phyloP scores from a whole-genome alignment of 2,888 invertebrate species.

The Electrophaes corylata region DNA sequence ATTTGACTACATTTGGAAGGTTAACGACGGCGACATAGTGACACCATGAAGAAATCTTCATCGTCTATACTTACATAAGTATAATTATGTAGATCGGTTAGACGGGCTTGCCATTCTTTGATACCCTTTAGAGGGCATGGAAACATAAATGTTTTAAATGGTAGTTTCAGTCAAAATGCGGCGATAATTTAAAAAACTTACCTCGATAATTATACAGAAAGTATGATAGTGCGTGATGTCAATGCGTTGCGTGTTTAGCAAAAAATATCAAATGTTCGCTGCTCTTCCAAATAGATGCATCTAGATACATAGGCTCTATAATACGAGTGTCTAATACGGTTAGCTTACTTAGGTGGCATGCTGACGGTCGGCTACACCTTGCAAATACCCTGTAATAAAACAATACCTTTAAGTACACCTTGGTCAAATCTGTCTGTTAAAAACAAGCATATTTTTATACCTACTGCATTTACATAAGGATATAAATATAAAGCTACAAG shows the following conservation, averaged over 20 bases:
- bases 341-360: constrained; percentile 82
- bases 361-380: constrained; percentile 69
- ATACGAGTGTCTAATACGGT: constrained; percentile 40
- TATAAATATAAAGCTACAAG: too few relatives aligned
- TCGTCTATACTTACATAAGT: neutral
- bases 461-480: neutral
- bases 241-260: neutral
- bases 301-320: constrained; percentile 10
- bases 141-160: too few relatives aligned
- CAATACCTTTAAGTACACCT: constrained; percentile 50
- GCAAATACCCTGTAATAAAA: constrained; percentile 77
- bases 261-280: too few relatives aligned
- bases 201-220: too few relatives aligned
- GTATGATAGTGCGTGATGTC: neutral
- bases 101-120: neutral
- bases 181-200: too few relatives aligned
- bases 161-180: too few relatives aligned
- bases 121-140: too few relatives aligned
- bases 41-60: constrained; percentile 15
- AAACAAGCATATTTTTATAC: too few relatives aligned
- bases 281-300: too few relatives aligned
- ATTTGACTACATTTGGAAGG: constrained; percentile 45
- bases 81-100: neutral
- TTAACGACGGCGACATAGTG: constrained; percentile 40
- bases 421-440: neutral